Conservation (phyloP, 2,113 vertebrate genomes). For the Psittacus erithacus region DNA sequence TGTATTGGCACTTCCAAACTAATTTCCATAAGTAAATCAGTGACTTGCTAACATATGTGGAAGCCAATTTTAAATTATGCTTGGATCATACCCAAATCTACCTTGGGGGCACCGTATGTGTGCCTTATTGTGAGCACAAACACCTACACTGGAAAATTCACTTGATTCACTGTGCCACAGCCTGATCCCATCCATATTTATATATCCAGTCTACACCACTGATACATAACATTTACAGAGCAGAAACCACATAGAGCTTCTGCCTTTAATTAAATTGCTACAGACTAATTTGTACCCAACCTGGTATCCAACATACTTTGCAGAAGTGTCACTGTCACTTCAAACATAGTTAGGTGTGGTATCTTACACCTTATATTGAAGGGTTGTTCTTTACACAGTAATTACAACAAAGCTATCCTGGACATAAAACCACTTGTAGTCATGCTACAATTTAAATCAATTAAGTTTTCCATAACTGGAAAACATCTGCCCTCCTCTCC, state of each 20-base stretch:
- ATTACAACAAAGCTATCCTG: not conserved
- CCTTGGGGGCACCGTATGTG: not conserved
- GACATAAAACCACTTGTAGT: not conserved
- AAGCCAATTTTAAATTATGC: slow-evolving; percentile 28
- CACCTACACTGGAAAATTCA: not conserved
- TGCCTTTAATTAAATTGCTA: not conserved
- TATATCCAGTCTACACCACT: not conserved
- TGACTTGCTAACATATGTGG: not conserved
- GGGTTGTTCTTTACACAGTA: not conserved
- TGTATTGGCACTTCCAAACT: not conserved
- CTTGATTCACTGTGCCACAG: not conserved
- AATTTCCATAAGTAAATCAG: not conserved
- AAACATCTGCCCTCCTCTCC: not conserved
- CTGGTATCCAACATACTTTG: not conserved
- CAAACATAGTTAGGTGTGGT: not conserved
- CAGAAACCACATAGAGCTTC: not conserved
- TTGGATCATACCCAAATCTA: not conserved
- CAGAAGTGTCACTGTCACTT: not conserved
- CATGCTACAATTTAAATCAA: not conserved
- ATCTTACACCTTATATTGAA: not conserved
- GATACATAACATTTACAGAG: not conserved
- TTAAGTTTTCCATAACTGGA: not conserved
- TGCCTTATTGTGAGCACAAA: not conserved
- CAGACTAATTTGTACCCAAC: not conserved
- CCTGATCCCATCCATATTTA: not conserved